Conservation (phyloP, 1,140 invertebrate genomes). For the Holcopasites calliopsidis region DNA sequence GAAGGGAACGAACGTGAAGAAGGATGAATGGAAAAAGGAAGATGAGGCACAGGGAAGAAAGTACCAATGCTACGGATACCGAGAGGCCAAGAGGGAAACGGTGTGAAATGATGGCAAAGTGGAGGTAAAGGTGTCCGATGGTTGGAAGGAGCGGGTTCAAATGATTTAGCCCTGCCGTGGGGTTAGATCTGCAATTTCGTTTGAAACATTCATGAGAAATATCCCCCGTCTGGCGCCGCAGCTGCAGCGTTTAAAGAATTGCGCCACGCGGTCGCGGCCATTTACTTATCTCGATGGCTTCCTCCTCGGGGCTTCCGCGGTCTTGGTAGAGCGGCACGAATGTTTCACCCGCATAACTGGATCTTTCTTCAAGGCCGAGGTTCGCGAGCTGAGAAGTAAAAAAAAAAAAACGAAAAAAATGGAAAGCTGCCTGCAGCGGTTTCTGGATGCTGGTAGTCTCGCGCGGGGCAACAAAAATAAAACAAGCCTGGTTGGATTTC, state of each 20-base stretch:
- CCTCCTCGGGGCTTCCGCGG: constrained; percentile 51
- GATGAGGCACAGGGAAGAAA: constrained; percentile 3
- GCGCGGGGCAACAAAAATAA: constrained; percentile 51
- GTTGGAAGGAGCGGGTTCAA: constrained; percentile 61
- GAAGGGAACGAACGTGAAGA: constrained; percentile 8
- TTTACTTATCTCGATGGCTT: constrained; percentile 72
- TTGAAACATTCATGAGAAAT: constrained; percentile 78
- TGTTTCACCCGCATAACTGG: constrained; percentile 68
- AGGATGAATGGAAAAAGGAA: not conserved
- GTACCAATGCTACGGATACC: not conserved
- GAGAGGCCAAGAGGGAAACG: not conserved
- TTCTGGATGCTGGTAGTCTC: constrained; percentile 15
- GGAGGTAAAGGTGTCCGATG: not conserved
- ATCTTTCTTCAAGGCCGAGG: constrained; percentile 57
- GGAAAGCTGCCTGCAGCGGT: not conserved
- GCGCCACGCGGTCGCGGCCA: constrained; percentile 68
- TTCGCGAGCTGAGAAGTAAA: not conserved
- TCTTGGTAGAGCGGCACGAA: constrained; percentile 49
- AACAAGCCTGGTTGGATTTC: constrained; percentile 51
- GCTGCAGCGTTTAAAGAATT: constrained; percentile 73
- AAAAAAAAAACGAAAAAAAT: not conserved
- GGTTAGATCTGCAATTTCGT: constrained; percentile 77
- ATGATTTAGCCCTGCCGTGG: constrained; percentile 75
- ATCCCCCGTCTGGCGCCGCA: constrained; percentile 68
- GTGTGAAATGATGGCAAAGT: constrained; percentile 43